Percentiles rank a stretch among this genome's conserved stretches.
Evolutionary conservation across 2,113 vertebrate species (phyloP).

Genomic region (Syrmaticus mikado): DNA sequence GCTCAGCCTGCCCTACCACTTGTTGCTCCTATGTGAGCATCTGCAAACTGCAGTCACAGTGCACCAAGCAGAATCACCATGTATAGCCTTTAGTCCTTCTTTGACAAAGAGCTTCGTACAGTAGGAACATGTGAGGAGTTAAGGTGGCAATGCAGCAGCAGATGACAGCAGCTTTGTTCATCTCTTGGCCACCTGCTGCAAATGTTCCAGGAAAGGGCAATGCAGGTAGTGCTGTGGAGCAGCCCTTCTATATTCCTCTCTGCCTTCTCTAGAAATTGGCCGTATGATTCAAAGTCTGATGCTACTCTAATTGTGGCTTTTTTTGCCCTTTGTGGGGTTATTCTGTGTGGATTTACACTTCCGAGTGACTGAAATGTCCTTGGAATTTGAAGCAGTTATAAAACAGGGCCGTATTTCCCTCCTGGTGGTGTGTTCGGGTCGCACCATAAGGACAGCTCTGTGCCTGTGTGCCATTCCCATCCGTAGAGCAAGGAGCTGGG

Average conservation of each 20-base stretch:
- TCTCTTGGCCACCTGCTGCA: slow-evolving; percentile 23
- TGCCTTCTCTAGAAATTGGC: background rate
- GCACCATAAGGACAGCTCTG: background rate
- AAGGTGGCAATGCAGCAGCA: background rate
- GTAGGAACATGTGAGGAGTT: background rate
- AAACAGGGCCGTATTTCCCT: accelerated
- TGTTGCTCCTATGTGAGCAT: background rate
- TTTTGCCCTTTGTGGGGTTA: accelerated
- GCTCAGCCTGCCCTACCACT: accelerated
- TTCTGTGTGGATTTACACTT: background rate
- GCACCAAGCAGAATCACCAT: accelerated
- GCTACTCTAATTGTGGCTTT: background rate
- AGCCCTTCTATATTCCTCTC: background rate
- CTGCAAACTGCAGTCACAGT: background rate
- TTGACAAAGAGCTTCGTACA: background rate
- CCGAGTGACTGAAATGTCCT: background rate
- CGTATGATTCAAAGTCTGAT: background rate
- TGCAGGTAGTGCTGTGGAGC: background rate
- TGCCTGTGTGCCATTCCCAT: background rate
- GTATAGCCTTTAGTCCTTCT: background rate
- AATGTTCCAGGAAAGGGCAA: background rate
- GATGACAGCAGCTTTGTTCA: background rate
- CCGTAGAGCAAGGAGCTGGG: background rate
- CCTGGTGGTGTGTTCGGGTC: accelerated
- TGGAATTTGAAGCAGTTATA: background rate